Base-by-base conservation (phyloP, 2,113 vertebrate genomes). In the Tauraco erythrolophus region DNA sequence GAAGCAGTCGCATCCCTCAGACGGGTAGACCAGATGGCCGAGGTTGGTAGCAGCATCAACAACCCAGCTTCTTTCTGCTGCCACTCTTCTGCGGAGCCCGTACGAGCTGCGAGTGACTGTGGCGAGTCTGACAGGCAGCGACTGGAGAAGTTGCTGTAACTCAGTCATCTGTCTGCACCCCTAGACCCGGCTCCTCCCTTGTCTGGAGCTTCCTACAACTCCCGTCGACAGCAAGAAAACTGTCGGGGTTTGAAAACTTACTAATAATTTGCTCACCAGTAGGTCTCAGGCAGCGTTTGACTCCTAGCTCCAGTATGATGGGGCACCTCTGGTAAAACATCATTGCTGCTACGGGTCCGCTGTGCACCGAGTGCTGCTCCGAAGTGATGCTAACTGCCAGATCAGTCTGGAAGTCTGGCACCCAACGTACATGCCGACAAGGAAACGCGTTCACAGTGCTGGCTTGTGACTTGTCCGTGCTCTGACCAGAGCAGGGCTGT, bases 251-350 rank as follows among this genome's bases (percentile, higher is more conserved):
- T 65, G 76, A 57, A 76, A 80, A 56, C 51, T 39, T 14, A 3
- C 7, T 31, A 5, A 2, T 13, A 0, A 0, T n/a, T 66, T 70
- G 41, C 54, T 74, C 18, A 22, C 16, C 13, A 0, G 1, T 23
- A 7, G 28, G 33, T 84, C 76, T 71, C 14, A 11, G 28, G 23
- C 30, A 41, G 46, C 0, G 0, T 78, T 87, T 4, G 1, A 16
- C 48, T 16, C 9, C 19, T 37, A 0, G 0, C 6, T 14, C 1
- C 3, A 13, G 35, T 33, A 22, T 6, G 1, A 3, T 1, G 1
- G 51, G 30, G 6, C 24, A 6, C 5, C 14, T 64, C 30, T 48
- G 45, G 25, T 65, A 17, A 61, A 57, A 66, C 9, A 3, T 21
- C 35, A 3, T 21, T 33, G 3, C 62, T 83, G 18, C 23, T 10